Evolutionary conservation across 2,888 invertebrate species (phyloP), one percentile per base, ranked within the genome.

Genomic region (Lacanobia wlatinum): DNA sequence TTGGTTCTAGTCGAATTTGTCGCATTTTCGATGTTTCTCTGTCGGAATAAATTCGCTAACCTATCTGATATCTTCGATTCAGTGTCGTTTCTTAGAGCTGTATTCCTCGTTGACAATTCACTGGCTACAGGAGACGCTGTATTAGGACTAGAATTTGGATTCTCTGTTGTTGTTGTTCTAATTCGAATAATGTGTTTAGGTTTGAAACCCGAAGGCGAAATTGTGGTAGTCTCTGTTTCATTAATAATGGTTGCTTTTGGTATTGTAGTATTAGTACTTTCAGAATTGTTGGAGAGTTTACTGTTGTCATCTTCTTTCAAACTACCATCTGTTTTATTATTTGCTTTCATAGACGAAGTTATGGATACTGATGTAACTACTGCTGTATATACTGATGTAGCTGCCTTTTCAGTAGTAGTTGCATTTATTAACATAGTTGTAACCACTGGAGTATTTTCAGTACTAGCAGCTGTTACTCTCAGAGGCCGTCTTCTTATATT

Each of bases 291-390:
- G 9, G 86, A 73, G 18, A 87, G 48, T 16, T 94, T 95, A 61
- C 83, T 89, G 73, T 93, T 93, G 56, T 90, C 91, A 10, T 93
- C 93, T 78, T 93, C 94, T 82, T 89, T 92, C 6, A 79, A 58
- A 23, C 73, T 61, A 12, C 82, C 77, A 76, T 96, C 96, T 18
- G 96, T 96, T 89, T 92, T 95, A 81, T 96, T 96, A 73, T 91
- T 92, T 9, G 93, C 95, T 90, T 96, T 96, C 87, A 96, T 94
- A 38, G 96, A 96, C 5, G 96, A 96, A 40, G 96, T 96, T 79
- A 96, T 95, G 10, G 96, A 96, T 23, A 96, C 94, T 55, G 96
- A 96, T 46, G 96, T 96, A 0, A 96, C 96, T 53, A 96, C 96
- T 5, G 96, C 96, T 9, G 96, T 96, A 72, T 96, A 96, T 9